phyloP scores from a whole-genome alignment of 2,888 invertebrate genomes.

The Agrotis segetum region DNA sequence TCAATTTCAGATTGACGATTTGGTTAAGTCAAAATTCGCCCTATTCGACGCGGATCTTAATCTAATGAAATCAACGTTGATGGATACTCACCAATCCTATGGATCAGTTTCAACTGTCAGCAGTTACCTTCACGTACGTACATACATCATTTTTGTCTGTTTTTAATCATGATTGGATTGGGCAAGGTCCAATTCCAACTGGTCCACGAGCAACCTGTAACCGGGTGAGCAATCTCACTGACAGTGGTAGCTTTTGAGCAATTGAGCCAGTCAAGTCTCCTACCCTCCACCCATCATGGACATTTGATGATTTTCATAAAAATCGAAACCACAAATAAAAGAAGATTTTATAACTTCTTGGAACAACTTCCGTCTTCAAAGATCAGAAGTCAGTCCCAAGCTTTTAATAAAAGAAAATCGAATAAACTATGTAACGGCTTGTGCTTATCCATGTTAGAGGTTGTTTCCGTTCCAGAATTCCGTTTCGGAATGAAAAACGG shows the following conservation, averaged over 20 bases:
- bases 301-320: too few species aligned
- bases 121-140: slow-evolving; percentile 13
- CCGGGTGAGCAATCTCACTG: too few species aligned
- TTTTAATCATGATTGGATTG: neutral
- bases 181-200: too few species aligned
- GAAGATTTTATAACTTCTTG: neutral
- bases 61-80: slow-evolving; percentile 1
- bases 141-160: neutral
- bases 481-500: neutral
- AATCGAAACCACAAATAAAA: too few species aligned
- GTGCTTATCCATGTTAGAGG: neutral
- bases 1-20: slow-evolving; percentile 71
- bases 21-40: slow-evolving; percentile 72
- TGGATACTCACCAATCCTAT: neutral
- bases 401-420: neutral
- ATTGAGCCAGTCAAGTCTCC: too few species aligned
- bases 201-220: too few species aligned
- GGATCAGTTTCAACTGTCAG: slow-evolving; percentile 15
- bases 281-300: too few species aligned
- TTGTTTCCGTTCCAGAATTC: neutral
- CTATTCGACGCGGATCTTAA: slow-evolving; percentile 31
- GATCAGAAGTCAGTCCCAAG: neutral
- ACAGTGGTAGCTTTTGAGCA: too few species aligned
- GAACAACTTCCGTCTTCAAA: neutral
- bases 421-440: neutral